Evolutionary conservation across 2,888 invertebrate species (phyloP).

Genomic region (Parnassius orleans): DNA sequence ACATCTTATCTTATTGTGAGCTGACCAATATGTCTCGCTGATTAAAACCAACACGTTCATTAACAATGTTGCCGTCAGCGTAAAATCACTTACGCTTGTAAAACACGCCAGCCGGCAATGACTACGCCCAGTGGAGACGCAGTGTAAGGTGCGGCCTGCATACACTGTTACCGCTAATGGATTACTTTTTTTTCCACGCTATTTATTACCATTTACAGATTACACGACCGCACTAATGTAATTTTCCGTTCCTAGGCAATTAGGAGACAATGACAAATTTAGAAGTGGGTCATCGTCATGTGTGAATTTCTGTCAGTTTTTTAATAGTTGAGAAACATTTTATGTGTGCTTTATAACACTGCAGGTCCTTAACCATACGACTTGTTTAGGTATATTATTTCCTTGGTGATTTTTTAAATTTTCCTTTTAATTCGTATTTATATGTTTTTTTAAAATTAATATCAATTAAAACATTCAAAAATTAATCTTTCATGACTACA

Average conservation of each 20-base stretch:
- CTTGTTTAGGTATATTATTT: too few species aligned
- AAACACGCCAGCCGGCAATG: constrained; percentile 36
- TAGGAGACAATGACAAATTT: background rate
- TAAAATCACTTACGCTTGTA: constrained; percentile 32
- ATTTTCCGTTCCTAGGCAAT: constrained; percentile 17
- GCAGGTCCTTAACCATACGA: too few species aligned
- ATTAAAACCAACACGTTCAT: too few species aligned
- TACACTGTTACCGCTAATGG: constrained; percentile 64
- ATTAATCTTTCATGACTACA: too few species aligned
- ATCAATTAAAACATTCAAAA: too few species aligned
- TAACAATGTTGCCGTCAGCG: too few species aligned
- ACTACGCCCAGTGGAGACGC: constrained; percentile 52
- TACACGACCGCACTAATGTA: constrained; percentile 18
- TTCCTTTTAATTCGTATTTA: too few species aligned
- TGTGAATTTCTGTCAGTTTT: background rate
- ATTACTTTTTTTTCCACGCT: constrained; percentile 53
- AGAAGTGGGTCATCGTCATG: background rate
- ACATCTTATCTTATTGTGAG: too few species aligned
- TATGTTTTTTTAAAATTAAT: too few species aligned
- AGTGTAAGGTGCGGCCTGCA: constrained; percentile 51
- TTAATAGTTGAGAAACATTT: background rate
- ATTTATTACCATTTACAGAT: constrained; percentile 35
- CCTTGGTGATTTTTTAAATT: too few species aligned
- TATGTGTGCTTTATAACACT: too few species aligned
- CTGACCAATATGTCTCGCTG: too few species aligned